Base-by-base conservation (phyloP, 2,888 invertebrate genomes). In the Drosophila prostipennis region DNA sequence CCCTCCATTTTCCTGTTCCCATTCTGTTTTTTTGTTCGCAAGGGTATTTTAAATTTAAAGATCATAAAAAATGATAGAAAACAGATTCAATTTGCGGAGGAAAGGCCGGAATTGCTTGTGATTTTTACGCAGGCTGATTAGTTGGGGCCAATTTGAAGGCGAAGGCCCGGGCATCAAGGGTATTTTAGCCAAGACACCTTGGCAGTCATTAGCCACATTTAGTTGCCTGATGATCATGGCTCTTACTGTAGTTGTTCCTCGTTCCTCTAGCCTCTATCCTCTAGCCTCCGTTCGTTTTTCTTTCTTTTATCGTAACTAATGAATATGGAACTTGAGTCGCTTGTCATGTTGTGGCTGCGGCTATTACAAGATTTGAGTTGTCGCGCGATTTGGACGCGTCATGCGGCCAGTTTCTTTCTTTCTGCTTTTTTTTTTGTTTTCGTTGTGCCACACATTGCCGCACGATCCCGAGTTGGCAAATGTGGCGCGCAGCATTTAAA, bases 281-380 rank as follows among this genome's bases (percentile, higher is more conserved):
- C n/a, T n/a, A n/a, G n/a, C 3, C 23, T 26, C 26, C 26, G 26
- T 26, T 26, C 6, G 49, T 10, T 54, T 43, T 46, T 63, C 52
- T 52, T 69, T 54, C 42, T 42, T 68, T 60, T 76, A 58, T 73
- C 78, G 74, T 65, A 76, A 80, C 84, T 88, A 91, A 90, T 90
- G 88, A 90, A 90, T 91, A 90, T 90, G 90, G 90, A 89, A 89
- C 89, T 90, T 89, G 90, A 79, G 89, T 85, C 89, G 54, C 74
- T 69, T 79, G 88, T 56, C 78, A 85, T 82, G 80, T 80, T 73
- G 75, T 67, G 77, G 67, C 70, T 70, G 72, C 70, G 49, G 75
- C 77, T 75, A 69, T 86, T 86, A 80, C 80, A 86, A 78, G 78
- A 76, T 78, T 78, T 80, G 83, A 76, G 76, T 78, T 80, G 78